Conservation (phyloP, 1,140 invertebrate species). For the Bacillus rossius region DNA sequence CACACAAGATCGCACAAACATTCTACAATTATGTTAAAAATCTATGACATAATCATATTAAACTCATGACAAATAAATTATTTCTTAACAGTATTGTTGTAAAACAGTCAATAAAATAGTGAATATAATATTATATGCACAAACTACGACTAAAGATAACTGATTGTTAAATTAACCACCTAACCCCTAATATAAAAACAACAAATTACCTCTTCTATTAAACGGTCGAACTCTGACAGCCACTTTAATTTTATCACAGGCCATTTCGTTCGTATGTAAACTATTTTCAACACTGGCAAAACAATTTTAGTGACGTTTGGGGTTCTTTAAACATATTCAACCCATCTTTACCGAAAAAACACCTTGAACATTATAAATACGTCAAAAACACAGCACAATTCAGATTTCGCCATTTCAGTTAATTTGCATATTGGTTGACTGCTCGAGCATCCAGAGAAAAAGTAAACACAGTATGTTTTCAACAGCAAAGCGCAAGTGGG, state of each 20-base stretch:
- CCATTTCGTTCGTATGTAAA: constrained; percentile 45
- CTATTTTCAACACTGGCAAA: too few relatives aligned
- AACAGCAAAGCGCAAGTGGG: too few relatives aligned
- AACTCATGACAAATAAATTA: neutral
- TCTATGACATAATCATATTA: neutral
- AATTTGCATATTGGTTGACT: too few relatives aligned
- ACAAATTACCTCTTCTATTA: constrained; percentile 82
- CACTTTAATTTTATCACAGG: constrained; percentile 93
- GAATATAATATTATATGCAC: neutral
- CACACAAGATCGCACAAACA: too few relatives aligned
- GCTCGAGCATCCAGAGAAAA: too few relatives aligned
- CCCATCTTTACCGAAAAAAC: too few relatives aligned
- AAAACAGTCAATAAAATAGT: neutral
- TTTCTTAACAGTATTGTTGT: neutral
- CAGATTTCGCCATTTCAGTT: too few relatives aligned
- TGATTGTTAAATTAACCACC: neutral
- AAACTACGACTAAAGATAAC: neutral
- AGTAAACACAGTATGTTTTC: too few relatives aligned
- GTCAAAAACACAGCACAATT: too few relatives aligned
- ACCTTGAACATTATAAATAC: too few relatives aligned
- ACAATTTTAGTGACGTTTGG: too few relatives aligned
- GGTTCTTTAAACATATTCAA: too few relatives aligned
- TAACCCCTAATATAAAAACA: neutral
- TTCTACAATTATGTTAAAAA: neutral
- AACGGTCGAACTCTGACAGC: constrained; percentile 93